A percentile compares a stretch with the other conserved stretches of the same genome.
phyloP scores from a whole-genome alignment of 1,140 invertebrate species.

The Drosophila insularis region DNA sequence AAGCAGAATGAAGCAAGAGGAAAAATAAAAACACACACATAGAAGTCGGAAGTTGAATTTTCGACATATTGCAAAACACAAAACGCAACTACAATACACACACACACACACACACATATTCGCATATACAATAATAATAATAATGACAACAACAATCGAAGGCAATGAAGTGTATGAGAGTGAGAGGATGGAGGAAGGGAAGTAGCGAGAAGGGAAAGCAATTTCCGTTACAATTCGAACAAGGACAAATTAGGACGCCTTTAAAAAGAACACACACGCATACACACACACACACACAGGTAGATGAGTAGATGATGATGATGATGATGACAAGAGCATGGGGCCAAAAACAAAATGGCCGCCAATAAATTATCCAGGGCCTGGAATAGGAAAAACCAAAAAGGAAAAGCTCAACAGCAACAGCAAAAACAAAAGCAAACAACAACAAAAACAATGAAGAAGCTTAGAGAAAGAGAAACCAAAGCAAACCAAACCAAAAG shows the following conservation, averaged over 20 bases:
- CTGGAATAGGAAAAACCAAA: neutral
- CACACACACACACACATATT: constrained; percentile 4
- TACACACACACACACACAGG: constrained; percentile 27
- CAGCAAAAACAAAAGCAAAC: constrained; percentile 11
- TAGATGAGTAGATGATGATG: constrained; percentile 28
- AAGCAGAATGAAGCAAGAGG: neutral
- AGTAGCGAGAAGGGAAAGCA: constrained; percentile 52
- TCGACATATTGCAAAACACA: constrained; percentile 73
- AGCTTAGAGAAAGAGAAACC: no score
- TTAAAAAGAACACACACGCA: constrained; percentile 36
- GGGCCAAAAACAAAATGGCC: constrained; percentile 66
- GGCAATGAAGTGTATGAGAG: neutral
- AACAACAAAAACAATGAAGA: constrained; percentile 12
- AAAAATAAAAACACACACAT: constrained; percentile 15
- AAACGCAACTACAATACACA: constrained; percentile 43
- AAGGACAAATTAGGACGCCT: constrained; percentile 66
- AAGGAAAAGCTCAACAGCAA: constrained; percentile 14
- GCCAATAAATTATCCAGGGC: constrained; percentile 60
- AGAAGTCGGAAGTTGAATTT: constrained; percentile 51
- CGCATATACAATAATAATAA: constrained; percentile 32
- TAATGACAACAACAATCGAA: constrained; percentile 13
- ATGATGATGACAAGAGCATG: neutral
- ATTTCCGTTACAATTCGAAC: constrained; percentile 65
- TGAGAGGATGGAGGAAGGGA: neutral
- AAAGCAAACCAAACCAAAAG: constrained; percentile 63